phyloP scores from a whole-genome alignment of 2,113 vertebrate species.

The Takifugu flavidus region DNA sequence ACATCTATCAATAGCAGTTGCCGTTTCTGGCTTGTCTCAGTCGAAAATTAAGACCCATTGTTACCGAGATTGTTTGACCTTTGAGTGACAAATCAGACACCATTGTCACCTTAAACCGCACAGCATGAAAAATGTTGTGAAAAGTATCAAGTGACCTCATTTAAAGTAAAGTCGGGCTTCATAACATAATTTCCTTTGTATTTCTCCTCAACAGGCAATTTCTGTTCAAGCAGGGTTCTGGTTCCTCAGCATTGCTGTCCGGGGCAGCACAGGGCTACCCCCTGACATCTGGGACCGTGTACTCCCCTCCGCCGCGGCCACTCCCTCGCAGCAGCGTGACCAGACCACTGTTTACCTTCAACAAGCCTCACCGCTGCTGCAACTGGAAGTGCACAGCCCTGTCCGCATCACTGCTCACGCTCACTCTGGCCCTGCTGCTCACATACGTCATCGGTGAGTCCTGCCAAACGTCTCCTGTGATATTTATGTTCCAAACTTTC shows the following conservation, averaged over 20 bases:
- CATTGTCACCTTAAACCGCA: background rate
- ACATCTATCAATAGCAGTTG: background rate
- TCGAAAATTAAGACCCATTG: background rate
- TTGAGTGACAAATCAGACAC: background rate
- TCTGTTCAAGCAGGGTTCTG: constrained; percentile 96
- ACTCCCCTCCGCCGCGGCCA: constrained; percentile 92
- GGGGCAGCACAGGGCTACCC: constrained; percentile 95
- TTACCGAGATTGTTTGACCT: background rate
- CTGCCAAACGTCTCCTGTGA: no score
- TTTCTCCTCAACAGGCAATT: constrained; percentile 82
- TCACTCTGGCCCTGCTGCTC: constrained; percentile 89
- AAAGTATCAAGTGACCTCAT: no score
- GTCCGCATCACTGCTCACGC: constrained; percentile 90
- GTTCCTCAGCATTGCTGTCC: constrained; percentile 91
- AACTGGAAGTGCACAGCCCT: constrained; percentile 97
- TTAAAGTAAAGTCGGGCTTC: no score
- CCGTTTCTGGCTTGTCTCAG: background rate
- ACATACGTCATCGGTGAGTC: constrained; percentile 95
- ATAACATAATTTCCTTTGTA: background rate
- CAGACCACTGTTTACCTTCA: constrained; percentile 92
- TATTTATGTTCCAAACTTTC: background rate
- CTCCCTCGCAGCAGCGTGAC: constrained; percentile 94
- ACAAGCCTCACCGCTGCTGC: constrained; percentile 96
- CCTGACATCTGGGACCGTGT: constrained; percentile 92
- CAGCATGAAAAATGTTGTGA: background rate